Evolutionary conservation across 2,888 invertebrate genomes (phyloP), one percentile per base, ranked within the genome.

Genomic region (Halictus ligatus): DNA sequence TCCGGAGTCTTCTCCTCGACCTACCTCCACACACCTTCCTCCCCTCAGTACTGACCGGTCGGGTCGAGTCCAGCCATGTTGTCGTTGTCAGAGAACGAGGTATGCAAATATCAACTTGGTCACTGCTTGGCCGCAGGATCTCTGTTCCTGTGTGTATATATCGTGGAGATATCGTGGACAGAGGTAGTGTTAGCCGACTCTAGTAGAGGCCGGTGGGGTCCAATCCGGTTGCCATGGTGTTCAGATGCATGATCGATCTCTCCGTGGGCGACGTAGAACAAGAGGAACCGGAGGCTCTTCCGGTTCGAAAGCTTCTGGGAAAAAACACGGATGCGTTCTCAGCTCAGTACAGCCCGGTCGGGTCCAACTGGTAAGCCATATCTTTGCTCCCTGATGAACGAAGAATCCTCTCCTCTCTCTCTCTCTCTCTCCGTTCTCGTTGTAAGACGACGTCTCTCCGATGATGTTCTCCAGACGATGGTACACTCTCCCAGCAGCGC

Each of bases 171-270:
- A 58, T 58, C 58, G 58, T n/a, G 58, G n/a, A 58, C 58, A n/a
- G n/a, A 58, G 29, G 13, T 35, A 35, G 35, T 3, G 29, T 13
- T 13, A 15, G 60, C 60, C 2, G 13, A 8, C 67, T 67, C 73
- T 94, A 94, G 91, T 94, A 94, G 83, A 94, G 93, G 75, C 94
- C 94, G 74, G 94, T 95, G 75, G 95, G 94, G 90, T 95, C 95
- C 81, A 95, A 93, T 89, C 90, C 93, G 84, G 86, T 86, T 84
- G 91, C 93, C 94, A 94, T 94, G 89, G 89, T 89, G 91, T 84
- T 83, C 75, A 84, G 74, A 73, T 50, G 64, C 46, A 72, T 71
- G 73, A 80, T 77, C 67, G 84, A 78, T 40, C 35, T 58, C 5
- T 21, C 18, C 7, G 64, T 29, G 4, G 40, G 1, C 21, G 21